Evolutionary conservation across 2,113 vertebrate genomes (phyloP), one percentile per base, ranked within the genome.

Genomic region (Colistium nudipinnis): DNA sequence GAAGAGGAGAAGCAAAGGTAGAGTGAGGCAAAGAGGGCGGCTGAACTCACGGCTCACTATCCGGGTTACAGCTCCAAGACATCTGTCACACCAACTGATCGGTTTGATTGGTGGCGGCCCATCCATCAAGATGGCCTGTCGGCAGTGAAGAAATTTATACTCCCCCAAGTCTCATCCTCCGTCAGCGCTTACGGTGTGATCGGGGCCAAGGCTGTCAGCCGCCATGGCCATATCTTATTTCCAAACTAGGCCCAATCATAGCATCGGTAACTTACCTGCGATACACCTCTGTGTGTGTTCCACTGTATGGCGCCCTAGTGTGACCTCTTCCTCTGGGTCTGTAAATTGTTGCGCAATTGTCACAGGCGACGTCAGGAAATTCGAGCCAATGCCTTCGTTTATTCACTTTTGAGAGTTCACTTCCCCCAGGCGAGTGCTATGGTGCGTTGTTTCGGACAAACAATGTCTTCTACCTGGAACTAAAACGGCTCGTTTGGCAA

Each of bases 1-100:
- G 33, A n/a, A n/a, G 24, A 24, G 8, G 35, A 12, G 25, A 14
- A 28, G 31, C 60, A 53, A 69, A 49, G 43, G 57, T 10, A 19
- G 28, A 30, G 28, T 39, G 61, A 48, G 12, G 66, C 73, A 48
- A 28, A 20, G 55, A 57, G 31, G 45, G 38, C 62, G 51, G 63
- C 38, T 72, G 73, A 57, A 74, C 72, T 80, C 62, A n/a, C 41
- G 77, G 59, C 87, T 85, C 86, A 49, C 82, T 78, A 76, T 87
- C 84, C 80, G 82, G 81, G 77, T 83, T 80, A 72, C 82, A 80
- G 73, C 82, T 85, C 75, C 61, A 70, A 83, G 83, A 89, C 88
- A 91, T 91, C 87, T 92, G 90, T 92, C 92, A 89, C 81, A 89
- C 85, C 81, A 86, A 85, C 72, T 52, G 85, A 85, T 83, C 57